Percentiles rank a stretch among this genome's conserved stretches.
Conservation (phyloP, 1,140 invertebrate species). For the Sitodiplosis mosellana region DNA sequence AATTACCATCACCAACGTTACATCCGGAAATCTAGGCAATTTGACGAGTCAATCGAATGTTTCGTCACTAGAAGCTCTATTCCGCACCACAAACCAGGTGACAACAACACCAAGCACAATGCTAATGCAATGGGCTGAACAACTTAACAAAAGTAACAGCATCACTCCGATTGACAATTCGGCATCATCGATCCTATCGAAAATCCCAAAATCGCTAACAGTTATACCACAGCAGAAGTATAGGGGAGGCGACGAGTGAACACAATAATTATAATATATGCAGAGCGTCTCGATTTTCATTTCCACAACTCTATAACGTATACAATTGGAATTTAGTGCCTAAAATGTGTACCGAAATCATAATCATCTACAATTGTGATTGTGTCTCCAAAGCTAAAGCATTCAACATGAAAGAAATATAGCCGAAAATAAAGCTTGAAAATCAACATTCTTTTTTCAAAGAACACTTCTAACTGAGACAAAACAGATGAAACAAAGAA, state of each 20-base stretch:
- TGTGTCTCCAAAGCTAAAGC: too few species aligned
- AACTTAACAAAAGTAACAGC: conserved; percentile 3
- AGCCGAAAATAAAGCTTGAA: too few species aligned
- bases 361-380: too few species aligned
- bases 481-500: too few species aligned
- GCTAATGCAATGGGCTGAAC: neutral
- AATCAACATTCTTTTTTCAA: too few species aligned
- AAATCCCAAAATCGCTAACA: conserved; percentile 55
- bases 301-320: too few species aligned
- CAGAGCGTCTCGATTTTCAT: neutral
- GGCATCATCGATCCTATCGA: conserved; percentile 31
- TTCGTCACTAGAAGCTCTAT: neutral
- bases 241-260: neutral
- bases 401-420: too few species aligned
- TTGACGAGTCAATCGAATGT: conserved; percentile 1
- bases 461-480: too few species aligned
- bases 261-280: neutral
- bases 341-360: too few species aligned
- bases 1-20: neutral
- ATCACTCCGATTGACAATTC: conserved; percentile 1
- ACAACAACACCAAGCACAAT: neutral
- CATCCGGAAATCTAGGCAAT: neutral
- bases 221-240: conserved; percentile 41
- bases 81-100: neutral
- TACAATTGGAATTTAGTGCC: too few species aligned